Base-by-base conservation (phyloP, 2,797 vertebrate species). In the Tolypeutes matacus region DNA sequence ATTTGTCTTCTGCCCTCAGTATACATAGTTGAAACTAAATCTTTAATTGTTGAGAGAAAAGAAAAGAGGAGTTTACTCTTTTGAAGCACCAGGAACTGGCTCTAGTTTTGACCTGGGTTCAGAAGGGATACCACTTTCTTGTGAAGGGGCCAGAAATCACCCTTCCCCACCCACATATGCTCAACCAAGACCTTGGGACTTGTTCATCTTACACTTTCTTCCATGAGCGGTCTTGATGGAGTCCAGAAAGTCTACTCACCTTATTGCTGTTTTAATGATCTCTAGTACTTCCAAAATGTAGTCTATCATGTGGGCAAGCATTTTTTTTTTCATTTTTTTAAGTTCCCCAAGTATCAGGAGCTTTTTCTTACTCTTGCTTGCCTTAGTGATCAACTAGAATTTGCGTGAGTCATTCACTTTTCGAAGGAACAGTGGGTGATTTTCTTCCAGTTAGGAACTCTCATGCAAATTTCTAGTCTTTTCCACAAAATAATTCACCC, bases 41-140 rank as follows among this genome's bases (percentile, higher is more conserved):
- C 23, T 60, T 23, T 69, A 25, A 36, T 21, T 86, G 15, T 94
- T 92, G 23, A 90, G 91, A 77, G 51, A 82, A 76, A 67, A 36
- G 18, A 89, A 15, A 80, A 34, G 27, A 53, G 51, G 51, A 53
- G 39, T 83, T 69, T 75, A 31, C 21, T 69, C 27, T 93, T 10
- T 42, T 46, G 21, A 80, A 53, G 17, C 11, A 31, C 36, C 39
- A n/a, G 64, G 51, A 85, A 34, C 49, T 39, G 49, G 34, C 34
- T 67, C 31, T 84, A 31, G 10, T 76, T 93, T 88, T 95, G 39
- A 34, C 51, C 13, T 7, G 29, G 56, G 9, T n/a, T 91, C 58
- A 62, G 81, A 31, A 77, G 69, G 29, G 31, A 25, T 27, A 13
- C 3, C 21, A 7, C 1, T 39, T 93, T 78, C n/a, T 46, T 51